Conservation (phyloP, 2,888 invertebrate species). For the Callyntrura sp. region DNA sequence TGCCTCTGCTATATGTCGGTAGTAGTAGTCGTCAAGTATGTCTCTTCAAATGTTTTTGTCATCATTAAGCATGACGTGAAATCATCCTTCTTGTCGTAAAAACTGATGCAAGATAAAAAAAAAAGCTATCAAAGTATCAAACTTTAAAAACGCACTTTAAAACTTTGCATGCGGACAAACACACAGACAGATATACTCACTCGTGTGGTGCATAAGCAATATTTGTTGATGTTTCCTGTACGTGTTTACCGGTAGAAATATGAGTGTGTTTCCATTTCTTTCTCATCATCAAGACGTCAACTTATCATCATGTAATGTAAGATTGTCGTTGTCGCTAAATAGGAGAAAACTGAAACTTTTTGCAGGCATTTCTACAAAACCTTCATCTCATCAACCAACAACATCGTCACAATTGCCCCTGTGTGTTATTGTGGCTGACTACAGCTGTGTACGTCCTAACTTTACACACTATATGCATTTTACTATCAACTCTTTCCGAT, state of each 20-base stretch:
- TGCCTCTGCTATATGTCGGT: too few relatives aligned
- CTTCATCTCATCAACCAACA: not conserved
- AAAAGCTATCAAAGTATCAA: too few relatives aligned
- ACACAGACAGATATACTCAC: too few relatives aligned
- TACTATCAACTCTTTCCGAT: constrained; percentile 19
- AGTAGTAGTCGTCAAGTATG: not conserved
- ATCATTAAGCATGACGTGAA: not conserved
- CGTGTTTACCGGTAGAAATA: too few relatives aligned
- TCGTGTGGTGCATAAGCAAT: too few relatives aligned
- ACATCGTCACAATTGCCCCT: not conserved
- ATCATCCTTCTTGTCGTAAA: too few relatives aligned
- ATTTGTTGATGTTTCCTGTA: too few relatives aligned
- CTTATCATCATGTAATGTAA: too few relatives aligned
- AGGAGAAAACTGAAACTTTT: constrained; percentile 56
- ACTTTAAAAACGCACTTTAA: too few relatives aligned
- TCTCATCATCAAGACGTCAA: not conserved
- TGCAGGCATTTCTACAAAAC: constrained; percentile 13
- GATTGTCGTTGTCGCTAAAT: not conserved
- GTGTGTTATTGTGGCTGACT: too few relatives aligned
- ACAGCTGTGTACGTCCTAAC: not conserved
- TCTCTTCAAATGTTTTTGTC: not conserved
- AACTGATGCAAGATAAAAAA: too few relatives aligned
- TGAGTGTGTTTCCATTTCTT: not conserved
- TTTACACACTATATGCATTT: not conserved
- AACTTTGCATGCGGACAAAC: too few relatives aligned